A percentile compares a stretch with the other conserved stretches of the same genome.
phyloP scores from a whole-genome alignment of 2,113 vertebrate genomes.

The Cyphomyrus discorhynchus region DNA sequence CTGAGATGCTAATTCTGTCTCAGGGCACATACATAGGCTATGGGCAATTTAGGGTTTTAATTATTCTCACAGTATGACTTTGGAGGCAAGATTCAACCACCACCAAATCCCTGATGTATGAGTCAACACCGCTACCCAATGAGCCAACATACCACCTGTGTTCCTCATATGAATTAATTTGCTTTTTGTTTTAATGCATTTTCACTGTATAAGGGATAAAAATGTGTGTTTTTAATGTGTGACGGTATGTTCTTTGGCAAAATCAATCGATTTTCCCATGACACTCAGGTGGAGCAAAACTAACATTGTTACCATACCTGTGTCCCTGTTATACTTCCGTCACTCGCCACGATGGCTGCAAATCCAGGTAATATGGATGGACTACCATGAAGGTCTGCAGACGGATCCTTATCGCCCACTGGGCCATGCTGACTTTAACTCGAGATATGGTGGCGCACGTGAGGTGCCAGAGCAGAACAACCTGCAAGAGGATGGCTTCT shows the following conservation, averaged over 20 bases:
- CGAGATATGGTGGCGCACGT: conserved; percentile 81
- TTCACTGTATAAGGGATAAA: neutral
- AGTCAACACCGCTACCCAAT: neutral
- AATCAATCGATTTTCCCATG: neutral
- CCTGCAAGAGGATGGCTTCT: conserved; percentile 83
- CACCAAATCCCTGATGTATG: neutral
- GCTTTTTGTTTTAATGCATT: neutral
- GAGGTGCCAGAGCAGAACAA: conserved; percentile 85
- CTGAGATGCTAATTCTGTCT: neutral
- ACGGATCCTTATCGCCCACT: conserved; percentile 75
- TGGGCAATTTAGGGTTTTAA: neutral
- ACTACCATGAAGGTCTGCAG: conserved; percentile 55
- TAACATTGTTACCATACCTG: neutral
- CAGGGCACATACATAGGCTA: neutral
- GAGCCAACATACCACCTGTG: neutral
- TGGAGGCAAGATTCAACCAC: neutral
- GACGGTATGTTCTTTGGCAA: neutral
- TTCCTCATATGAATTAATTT: neutral
- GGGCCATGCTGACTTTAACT: conserved; percentile 78
- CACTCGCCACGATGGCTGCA: conserved; percentile 74
- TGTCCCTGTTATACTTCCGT: conserved; percentile 23
- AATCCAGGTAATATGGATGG: conserved; percentile 78
- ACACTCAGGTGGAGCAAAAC: neutral
- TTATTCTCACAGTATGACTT: neutral
- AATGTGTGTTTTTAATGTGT: neutral